These are phyloP conservation scores for Thunnus albacares DNA, from an alignment of 2,797 vertebrate species.

Conservation along the genomic window DNA sequence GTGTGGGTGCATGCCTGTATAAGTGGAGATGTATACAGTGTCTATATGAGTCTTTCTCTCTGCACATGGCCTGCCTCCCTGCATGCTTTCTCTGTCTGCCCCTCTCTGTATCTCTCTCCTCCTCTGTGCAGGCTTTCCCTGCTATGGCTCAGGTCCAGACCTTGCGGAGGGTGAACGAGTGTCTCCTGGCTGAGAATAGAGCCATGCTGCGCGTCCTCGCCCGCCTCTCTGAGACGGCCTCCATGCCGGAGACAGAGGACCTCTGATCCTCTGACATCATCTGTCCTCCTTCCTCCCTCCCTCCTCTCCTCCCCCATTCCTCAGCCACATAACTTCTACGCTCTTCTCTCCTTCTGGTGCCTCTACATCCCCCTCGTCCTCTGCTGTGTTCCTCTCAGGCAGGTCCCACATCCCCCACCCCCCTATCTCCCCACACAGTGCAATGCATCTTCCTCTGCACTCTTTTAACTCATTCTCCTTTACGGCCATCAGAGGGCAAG, in stretches of 20 bases:
- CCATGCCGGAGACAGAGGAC: constrained; percentile 92
- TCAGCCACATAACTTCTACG: constrained; percentile 63
- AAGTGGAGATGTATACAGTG: constrained; percentile 26
- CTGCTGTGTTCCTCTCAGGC: constrained; percentile 90
- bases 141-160: constrained; percentile 93
- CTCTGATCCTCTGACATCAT: constrained; percentile 87
- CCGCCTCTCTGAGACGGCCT: constrained; percentile 90
- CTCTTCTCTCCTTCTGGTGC: constrained; percentile 80
- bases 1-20: constrained; percentile 50
- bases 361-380: constrained; percentile 78
- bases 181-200: constrained; percentile 94
- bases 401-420: constrained; percentile 82
- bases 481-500: constrained; percentile 16
- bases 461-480: constrained; percentile 41
- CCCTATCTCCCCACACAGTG: constrained; percentile 27
- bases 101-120: constrained; percentile 72
- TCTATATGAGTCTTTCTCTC: constrained; percentile 42
- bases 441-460: constrained; percentile 47
- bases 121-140: constrained; percentile 91
- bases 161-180: constrained; percentile 92
- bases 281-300: constrained; percentile 60
- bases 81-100: constrained; percentile 66
- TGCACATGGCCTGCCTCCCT: constrained; percentile 56
- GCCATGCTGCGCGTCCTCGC: constrained; percentile 94
- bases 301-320: constrained; percentile 72